phyloP scores from a whole-genome alignment of 2,797 vertebrate species.

The Chelidonichthys spinosus region DNA sequence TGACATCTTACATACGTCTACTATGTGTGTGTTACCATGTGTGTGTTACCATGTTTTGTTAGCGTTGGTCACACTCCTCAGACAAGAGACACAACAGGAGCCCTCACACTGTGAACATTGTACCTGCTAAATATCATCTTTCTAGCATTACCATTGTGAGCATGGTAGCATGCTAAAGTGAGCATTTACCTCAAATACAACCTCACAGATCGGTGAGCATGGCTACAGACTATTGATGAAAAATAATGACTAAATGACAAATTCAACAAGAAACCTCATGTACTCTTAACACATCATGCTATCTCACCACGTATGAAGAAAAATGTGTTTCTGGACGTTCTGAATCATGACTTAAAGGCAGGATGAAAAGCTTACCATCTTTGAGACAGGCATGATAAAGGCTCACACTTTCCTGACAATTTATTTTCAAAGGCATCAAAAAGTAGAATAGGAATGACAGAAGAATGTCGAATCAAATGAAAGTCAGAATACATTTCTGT shows the following conservation, averaged over 20 bases:
- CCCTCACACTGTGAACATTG: constrained; percentile 64
- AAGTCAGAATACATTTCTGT: background rate
- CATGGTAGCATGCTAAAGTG: background rate
- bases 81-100: constrained; percentile 45
- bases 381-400: background rate
- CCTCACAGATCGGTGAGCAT: background rate
- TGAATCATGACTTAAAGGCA: background rate
- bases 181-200: background rate
- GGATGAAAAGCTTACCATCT: background rate
- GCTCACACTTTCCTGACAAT: too few relatives aligned
- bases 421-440: background rate
- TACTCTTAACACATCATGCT: background rate
- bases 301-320: background rate
- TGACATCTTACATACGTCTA: background rate
- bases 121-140: background rate
- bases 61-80: constrained; percentile 45
- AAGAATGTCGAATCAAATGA: background rate
- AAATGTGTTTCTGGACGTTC: background rate
- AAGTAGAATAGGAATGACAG: background rate
- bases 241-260: background rate
- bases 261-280: too few relatives aligned
- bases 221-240: background rate
- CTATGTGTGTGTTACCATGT: background rate
- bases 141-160: background rate
- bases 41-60: constrained; percentile 25